Evolutionary conservation across 2,888 invertebrate genomes (phyloP).

Genomic region (Cecidostiba fungosa): DNA sequence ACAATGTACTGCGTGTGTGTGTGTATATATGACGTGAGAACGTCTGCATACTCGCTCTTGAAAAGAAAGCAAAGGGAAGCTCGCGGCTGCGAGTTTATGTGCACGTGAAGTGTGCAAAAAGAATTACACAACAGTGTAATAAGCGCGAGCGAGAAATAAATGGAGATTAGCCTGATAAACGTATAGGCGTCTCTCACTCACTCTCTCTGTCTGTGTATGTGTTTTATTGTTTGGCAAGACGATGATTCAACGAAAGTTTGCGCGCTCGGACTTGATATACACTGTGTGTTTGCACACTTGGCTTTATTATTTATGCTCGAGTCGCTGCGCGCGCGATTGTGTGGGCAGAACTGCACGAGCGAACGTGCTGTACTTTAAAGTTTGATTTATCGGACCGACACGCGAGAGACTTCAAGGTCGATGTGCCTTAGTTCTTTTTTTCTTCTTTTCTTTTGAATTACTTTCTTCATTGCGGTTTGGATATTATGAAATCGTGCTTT

Average conservation of each 20-base stretch:
- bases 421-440: neutral
- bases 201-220: neutral
- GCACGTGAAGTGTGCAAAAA: too few relatives aligned
- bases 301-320: conserved; percentile 48
- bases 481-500: too few relatives aligned
- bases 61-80: conserved; percentile 24
- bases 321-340: neutral
- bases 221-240: conserved; percentile 49
- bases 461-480: neutral
- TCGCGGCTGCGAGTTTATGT: too few relatives aligned
- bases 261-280: neutral
- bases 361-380: conserved; percentile 14
- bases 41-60: conserved; percentile 14
- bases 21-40: neutral
- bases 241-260: conserved; percentile 56
- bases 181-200: neutral
- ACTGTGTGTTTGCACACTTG: conserved; percentile 25
- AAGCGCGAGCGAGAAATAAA: neutral
- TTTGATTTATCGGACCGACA: conserved; percentile 29
- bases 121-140: conserved; percentile 33
- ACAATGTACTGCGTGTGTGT: neutral
- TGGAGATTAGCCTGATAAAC: conserved; percentile 28
- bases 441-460: neutral
- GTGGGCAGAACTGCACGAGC: neutral
- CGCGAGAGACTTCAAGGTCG: conserved; percentile 38